phyloP scores from a whole-genome alignment of 53 echinoderm and acorn worm species.

The Paelopatides confundens region DNA sequence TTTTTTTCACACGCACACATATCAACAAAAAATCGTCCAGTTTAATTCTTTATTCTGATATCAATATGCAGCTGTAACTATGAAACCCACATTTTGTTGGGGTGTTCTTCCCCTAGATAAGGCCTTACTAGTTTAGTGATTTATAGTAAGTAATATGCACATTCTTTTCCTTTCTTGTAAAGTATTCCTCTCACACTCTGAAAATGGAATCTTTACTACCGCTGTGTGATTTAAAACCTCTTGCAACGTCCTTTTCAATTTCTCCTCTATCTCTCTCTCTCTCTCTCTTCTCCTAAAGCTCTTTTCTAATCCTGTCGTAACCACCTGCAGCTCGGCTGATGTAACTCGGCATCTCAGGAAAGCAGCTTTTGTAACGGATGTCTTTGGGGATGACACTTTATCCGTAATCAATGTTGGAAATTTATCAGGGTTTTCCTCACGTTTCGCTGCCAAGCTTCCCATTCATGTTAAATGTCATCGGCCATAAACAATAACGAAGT shows the following conservation, averaged over 20 bases:
- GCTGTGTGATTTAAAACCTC: constrained; percentile 1
- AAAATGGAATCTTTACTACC: background rate
- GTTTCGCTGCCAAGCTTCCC: background rate
- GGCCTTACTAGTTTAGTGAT: no score
- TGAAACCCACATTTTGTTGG: no score
- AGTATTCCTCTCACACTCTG: background rate
- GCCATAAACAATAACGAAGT: constrained; percentile 12
- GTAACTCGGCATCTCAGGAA: background rate
- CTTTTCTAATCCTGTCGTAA: background rate
- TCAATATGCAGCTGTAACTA: no score
- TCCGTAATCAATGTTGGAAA: constrained; percentile 37
- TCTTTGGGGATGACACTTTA: constrained; percentile 42
- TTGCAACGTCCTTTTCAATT: background rate
- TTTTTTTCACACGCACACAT: no score
- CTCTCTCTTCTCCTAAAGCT: background rate
- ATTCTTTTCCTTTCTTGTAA: background rate
- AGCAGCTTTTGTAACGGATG: constrained; percentile 36
- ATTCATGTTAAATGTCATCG: constrained; percentile 21
- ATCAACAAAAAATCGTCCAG: no score
- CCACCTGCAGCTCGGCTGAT: constrained; percentile 4
- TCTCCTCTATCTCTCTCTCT: background rate
- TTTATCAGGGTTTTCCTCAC: constrained; percentile 3
- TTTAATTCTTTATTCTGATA: no score
- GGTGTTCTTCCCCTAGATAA: no score
- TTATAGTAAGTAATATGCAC: background rate